Evolutionary conservation across 2,888 invertebrate genomes (phyloP).

Genomic region (Athalia circularis): DNA sequence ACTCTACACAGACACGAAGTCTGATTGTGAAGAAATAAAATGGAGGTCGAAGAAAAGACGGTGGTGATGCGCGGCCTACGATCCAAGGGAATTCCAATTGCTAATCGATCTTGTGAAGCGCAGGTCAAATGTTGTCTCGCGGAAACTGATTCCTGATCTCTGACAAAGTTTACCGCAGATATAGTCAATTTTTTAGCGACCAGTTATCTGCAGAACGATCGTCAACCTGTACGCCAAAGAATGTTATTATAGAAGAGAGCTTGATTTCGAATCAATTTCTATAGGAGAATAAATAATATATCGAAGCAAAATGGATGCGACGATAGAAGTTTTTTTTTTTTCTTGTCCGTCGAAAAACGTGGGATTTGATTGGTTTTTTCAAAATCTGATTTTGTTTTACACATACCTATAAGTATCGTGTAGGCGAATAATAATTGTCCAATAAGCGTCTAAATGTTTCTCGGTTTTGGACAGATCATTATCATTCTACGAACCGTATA

Average conservation of each 20-base stretch:
- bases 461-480: conserved; percentile 8
- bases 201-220: neutral
- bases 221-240: conserved; percentile 25
- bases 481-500: neutral
- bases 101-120: conserved; percentile 42
- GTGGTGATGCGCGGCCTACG: conserved; percentile 9
- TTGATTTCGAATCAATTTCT: conserved; percentile 10
- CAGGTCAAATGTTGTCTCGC: conserved; percentile 27
- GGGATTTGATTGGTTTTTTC: too few relatives aligned
- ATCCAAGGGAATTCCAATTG: conserved; percentile 46
- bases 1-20: conserved; percentile 2
- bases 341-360: too few relatives aligned
- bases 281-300: neutral
- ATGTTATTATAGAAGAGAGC: conserved; percentile 13
- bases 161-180: too few relatives aligned
- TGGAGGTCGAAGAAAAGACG: neutral
- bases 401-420: too few relatives aligned
- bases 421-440: too few relatives aligned
- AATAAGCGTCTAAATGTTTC: neutral
- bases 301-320: too few relatives aligned
- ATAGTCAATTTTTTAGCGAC: conserved; percentile 32
- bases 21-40: too few relatives aligned
- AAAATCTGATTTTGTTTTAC: too few relatives aligned
- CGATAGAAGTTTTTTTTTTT: too few relatives aligned
- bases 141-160: too few relatives aligned